Base-by-base conservation (phyloP, 2,113 vertebrate species). In the Mugil cephalus region DNA sequence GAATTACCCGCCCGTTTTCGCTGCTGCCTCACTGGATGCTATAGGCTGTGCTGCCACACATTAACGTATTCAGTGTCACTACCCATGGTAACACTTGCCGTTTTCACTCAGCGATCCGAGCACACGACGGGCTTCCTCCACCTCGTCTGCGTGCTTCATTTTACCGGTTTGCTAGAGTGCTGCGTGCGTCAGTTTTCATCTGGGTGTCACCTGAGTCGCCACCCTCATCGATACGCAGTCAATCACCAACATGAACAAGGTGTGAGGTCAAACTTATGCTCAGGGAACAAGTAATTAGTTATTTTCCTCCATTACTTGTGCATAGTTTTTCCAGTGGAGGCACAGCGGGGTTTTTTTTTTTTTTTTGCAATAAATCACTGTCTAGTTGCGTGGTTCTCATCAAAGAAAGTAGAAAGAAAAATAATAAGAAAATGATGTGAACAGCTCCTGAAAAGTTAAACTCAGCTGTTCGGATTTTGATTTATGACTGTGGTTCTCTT, bases 111-210 rank as follows among this genome's bases (percentile, higher is more conserved):
- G 61, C 39, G 54, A 51, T 40, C 55, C 62, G 48, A 34, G 62
- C 35, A 48, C 61, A 46, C 43, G 45, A 85, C 18, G 24, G 30
- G 19, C 40, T 58, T 80, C 74, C 12, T 74, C 52, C 6, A 71
- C 64, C 53, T 13, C 4, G 58, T 40, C 40, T 4, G 9, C 1
- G 0, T 0, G n/a, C 51, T 55, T 76, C 19, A 19, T 63, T 83
- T 52, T 54, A 19, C 10, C 3, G 18, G 8, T 66, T 62, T 59
- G 54, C 40, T 60, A 35, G 54, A 24, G 69, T 42, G 61, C 21
- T 17, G 15, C 7, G 8, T 51, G 77, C 75, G 78, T 87, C 73
- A 54, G 53, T 75, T 81, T 87, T 78, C 56, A 62, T 79, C 13
- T 12, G 10, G 34, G 34, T n/a, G 63, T 64, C 71, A 58, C 51